Evolutionary conservation across 2,113 vertebrate genomes (phyloP), one percentile per base, ranked within the genome.

Genomic region (Micromys minutus): DNA sequence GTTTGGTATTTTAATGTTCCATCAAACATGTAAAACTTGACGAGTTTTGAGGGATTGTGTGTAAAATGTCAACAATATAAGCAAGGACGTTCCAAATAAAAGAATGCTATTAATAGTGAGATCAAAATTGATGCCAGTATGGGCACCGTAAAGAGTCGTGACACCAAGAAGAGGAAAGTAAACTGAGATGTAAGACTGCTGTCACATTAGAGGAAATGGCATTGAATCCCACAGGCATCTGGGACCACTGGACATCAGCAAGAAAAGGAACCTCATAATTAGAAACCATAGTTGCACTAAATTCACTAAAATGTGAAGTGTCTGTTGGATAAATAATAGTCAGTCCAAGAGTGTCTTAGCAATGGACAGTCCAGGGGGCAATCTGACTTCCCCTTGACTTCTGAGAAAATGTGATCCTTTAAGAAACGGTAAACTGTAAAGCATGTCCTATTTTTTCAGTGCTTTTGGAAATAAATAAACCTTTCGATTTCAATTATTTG

Each of bases 401-500:
- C 97, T 93, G 95, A 92, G 95, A 91, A 98, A 95, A 55, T 86
- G 75, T 79, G 69, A 97, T 92, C 36, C 92, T 94, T 94, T 85
- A 95, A 96, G 52, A 98, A 97, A 75, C 26, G 90, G 13, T 39
- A 97, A 75, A 86, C 17, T 86, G 39, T 86, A 97, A 98, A 95
- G 96, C 5, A 34, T 42, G 77, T 55, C 79, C 74, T 94, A 19
- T 71, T 39, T n/a, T 85, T 94, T 84, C 7, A 36, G 34, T 91
- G 96, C 91, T 90, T 90, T 97, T 89, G 96, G 92, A 94, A 98
- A 96, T 97, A 98, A 98, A 97, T 94, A 98, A 98, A 95, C 55
- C 92, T 97, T 97, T 94, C 39, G 89, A 96, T 97, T 98, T 98
- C 92, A 97, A 93, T n/a, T 96, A 97, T 97, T 95, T 98, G 97